phyloP scores from a whole-genome alignment of 1,140 invertebrate species.

The Cyrtorhinus lividipennis region DNA sequence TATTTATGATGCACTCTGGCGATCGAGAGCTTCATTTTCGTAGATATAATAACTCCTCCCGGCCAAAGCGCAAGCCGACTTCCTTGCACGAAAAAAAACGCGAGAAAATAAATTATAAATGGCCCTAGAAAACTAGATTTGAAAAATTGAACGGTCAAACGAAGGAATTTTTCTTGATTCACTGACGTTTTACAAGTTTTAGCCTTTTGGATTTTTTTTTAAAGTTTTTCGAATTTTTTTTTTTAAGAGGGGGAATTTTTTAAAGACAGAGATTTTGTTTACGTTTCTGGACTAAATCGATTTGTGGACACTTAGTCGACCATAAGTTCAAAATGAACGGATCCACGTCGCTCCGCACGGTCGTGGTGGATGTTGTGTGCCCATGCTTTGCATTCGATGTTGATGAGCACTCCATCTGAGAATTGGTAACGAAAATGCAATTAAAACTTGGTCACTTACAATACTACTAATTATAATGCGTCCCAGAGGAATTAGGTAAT shows the following conservation, averaged over 20 bases:
- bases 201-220: constrained; percentile 10
- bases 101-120: not conserved
- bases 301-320: constrained; percentile 51
- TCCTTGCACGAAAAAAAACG: not conserved
- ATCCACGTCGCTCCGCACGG: constrained; percentile 71
- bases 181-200: not conserved
- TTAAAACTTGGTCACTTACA: no score
- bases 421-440: no score
- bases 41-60: not conserved
- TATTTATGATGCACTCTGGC: no score
- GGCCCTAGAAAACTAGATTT: not conserved
- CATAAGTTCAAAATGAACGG: constrained; percentile 90
- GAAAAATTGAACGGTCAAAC: not conserved
- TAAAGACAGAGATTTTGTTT: constrained; percentile 11
- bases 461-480: no score
- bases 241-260: constrained; percentile 8
- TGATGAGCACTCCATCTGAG: constrained; percentile 73
- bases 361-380: constrained; percentile 83
- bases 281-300: constrained; percentile 5
- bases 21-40: no score
- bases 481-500: no score
- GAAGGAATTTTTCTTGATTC: not conserved
- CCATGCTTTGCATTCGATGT: constrained; percentile 94
- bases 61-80: not conserved
- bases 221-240: constrained; percentile 15